These are phyloP conservation scores for Artibeus lituratus DNA, from an alignment of 2,797 vertebrate species.

Conservation along the genomic window DNA sequence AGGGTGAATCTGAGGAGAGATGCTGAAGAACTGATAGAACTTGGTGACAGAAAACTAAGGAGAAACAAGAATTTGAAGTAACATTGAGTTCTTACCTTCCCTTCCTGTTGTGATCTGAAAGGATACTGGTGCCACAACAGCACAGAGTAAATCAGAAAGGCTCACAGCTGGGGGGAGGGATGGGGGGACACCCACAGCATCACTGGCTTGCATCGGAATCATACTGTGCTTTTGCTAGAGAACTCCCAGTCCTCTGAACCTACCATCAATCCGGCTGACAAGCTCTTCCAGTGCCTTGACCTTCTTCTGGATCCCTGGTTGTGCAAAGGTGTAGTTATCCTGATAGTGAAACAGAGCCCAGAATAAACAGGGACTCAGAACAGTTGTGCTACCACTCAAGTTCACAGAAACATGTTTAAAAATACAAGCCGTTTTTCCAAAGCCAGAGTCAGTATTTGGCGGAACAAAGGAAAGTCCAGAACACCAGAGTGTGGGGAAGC, in stretches of 20 bases:
- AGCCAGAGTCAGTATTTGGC: not conserved
- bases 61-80: not conserved
- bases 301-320: conserved; percentile 98
- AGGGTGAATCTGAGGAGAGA: not conserved
- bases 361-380: conserved; percentile 38
- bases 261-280: conserved; percentile 97
- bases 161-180: not conserved
- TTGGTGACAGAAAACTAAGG: not conserved
- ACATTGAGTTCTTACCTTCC: not conserved
- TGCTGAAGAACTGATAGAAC: fast-evolving
- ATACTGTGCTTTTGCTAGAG: not conserved
- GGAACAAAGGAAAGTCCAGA: not conserved
- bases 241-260: conserved; percentile 59
- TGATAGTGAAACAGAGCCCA: conserved; percentile 69
- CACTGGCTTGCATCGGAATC: no score
- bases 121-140: not conserved
- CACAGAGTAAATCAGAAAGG: not conserved
- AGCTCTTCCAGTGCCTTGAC: conserved; percentile 98
- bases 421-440: not conserved
- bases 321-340: conserved; percentile 99
- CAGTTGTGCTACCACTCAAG: not conserved
- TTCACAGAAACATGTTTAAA: not conserved
- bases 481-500: not conserved
- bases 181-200: not conserved
- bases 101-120: not conserved